A percentile compares a stretch with the other conserved stretches of the same genome.
Conservation (phyloP, 2,113 vertebrate genomes). For the Eclectus roratus region DNA sequence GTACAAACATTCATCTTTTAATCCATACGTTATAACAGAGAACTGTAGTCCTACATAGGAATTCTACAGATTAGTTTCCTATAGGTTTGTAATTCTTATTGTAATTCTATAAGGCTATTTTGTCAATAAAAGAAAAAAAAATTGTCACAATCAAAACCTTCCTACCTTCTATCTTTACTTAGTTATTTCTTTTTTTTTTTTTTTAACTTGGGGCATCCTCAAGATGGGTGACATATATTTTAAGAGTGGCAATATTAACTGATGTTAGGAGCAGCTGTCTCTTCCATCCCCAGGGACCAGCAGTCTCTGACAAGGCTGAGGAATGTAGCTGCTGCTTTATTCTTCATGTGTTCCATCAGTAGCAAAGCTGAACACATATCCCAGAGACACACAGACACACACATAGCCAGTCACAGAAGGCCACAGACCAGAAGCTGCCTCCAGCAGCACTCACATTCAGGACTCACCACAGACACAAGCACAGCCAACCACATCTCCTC, state of each 20-base stretch:
- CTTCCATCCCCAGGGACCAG: fast-evolving
- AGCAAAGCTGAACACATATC: background rate
- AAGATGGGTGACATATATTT: background rate
- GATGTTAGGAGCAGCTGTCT: background rate
- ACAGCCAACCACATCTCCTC: fast-evolving
- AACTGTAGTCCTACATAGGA: background rate
- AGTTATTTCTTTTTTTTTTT: background rate
- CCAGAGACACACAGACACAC: background rate
- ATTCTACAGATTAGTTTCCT: background rate
- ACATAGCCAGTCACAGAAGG: fast-evolving
- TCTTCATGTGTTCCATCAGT: background rate
- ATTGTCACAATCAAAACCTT: background rate
- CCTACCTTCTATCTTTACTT: background rate
- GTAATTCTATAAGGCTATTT: background rate
- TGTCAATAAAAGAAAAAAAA: background rate
- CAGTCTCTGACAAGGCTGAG: background rate
- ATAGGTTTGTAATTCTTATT: background rate
- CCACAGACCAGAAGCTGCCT: fast-evolving
- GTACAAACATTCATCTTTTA: background rate
- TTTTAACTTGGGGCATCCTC: background rate
- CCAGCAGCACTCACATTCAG: background rate
- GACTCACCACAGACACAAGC: background rate
- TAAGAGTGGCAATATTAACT: background rate
- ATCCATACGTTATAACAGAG: background rate
- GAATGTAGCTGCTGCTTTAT: background rate